Evolutionary conservation across 2,113 vertebrate genomes (phyloP).

Genomic region (Paramisgurnus dabryanus): DNA sequence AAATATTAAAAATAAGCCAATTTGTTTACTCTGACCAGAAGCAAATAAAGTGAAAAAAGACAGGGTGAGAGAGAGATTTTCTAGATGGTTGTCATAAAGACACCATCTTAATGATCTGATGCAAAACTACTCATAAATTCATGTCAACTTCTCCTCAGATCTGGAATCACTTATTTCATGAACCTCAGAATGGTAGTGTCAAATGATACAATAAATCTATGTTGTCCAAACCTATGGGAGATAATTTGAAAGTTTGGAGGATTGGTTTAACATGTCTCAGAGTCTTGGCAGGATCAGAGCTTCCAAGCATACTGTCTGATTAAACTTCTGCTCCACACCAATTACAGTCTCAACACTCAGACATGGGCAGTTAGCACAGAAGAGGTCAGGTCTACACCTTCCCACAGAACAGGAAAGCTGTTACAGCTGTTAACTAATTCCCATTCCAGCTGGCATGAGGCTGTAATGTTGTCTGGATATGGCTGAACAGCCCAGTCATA

Average conservation of each 20-base stretch:
- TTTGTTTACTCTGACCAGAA: too few species aligned
- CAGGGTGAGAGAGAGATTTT: neutral
- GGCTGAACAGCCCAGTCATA: slow-evolving; percentile 16
- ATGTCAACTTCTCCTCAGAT: neutral
- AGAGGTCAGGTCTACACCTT: slow-evolving; percentile 23
- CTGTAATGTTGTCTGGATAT: slow-evolving; percentile 10
- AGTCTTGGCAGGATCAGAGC: slow-evolving; percentile 23
- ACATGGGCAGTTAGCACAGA: slow-evolving; percentile 1
- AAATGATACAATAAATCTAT: neutral
- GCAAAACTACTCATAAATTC: neutral
- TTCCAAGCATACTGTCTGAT: slow-evolving; percentile 16
- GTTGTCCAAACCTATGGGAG: neutral
- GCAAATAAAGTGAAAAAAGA: neutral
- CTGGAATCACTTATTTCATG: neutral
- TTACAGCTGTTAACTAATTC: neutral
- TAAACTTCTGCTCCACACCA: slow-evolving; percentile 37
- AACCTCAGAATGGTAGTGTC: neutral
- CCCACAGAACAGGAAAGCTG: slow-evolving; percentile 12
- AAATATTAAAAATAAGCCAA: too few species aligned
- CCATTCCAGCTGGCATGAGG: slow-evolving; percentile 26
- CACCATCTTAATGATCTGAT: neutral
- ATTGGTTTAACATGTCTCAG: slow-evolving; percentile 10
- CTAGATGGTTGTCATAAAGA: neutral
- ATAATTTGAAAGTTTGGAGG: neutral
- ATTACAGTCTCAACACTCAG: slow-evolving; percentile 32